Percentiles rank a stretch among this genome's conserved stretches.
These are phyloP conservation scores for Pristionchus arcanus DNA, from an alignment of 2,888 invertebrate species.

Conservation along the genomic window DNA sequence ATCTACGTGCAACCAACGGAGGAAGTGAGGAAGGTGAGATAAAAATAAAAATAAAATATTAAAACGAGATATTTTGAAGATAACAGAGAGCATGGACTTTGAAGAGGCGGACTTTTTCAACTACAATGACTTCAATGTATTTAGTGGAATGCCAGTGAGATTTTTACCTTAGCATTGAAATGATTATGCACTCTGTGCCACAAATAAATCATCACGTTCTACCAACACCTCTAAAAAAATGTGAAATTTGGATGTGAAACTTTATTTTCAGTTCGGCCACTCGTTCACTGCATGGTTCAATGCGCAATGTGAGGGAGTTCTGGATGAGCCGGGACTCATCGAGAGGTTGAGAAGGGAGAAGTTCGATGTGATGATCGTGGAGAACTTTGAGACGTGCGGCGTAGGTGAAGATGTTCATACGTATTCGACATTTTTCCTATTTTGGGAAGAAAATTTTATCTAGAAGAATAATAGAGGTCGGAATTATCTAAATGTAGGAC, in stretches of 20 bases:
- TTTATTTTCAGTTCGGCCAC: neutral
- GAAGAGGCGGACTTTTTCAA: conserved; percentile 25
- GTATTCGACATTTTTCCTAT: no score
- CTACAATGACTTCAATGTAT: conserved; percentile 9
- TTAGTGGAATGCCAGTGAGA: neutral
- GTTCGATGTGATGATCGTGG: conserved; percentile 10
- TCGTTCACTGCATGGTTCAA: conserved; percentile 4
- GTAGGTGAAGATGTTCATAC: neutral
- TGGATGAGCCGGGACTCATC: conserved; percentile 19
- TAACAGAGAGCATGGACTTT: conserved; percentile 21
- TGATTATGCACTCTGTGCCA: no score
- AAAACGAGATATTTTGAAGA: neutral
- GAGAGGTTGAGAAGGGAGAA: conserved; percentile 6
- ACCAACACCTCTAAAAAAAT: no score
- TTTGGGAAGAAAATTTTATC: no score
- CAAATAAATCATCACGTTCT: no score
- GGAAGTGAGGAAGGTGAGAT: conserved; percentile 38
- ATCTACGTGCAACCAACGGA: conserved; percentile 29
- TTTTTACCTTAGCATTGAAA: no score
- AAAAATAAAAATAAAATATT: neutral
- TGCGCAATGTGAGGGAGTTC: conserved; percentile 22
- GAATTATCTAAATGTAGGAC: no score
- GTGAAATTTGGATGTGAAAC: neutral
- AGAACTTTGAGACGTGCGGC: conserved; percentile 13
- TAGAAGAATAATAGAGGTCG: no score